Evolutionary conservation across 2,888 invertebrate genomes (phyloP), one percentile per base, ranked within the genome.

Genomic region (Hetaerina titia): DNA sequence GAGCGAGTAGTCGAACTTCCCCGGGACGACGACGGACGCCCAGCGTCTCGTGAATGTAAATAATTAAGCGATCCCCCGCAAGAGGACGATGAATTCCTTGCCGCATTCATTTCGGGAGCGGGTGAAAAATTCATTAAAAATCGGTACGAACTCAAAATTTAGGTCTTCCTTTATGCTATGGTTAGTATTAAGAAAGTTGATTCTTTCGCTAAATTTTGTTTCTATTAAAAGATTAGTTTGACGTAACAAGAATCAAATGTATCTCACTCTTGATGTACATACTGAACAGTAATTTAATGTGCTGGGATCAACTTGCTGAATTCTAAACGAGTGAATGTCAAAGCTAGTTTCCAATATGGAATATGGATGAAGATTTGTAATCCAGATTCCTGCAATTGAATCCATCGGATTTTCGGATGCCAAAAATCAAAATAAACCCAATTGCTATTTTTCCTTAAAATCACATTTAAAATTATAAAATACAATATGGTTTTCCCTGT

Each of bases 1-100:
- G 31, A 31, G 90, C 25, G 25, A 63, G 60, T 57, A 57, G 22
- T 7, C 63, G 64, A 45, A 90, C 58, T n/a, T 90, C 31, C 56
- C 45, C 7, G 22, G 19, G 69, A 69, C 69, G 69, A 4, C n/a
- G 19, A n/a, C 19, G 22, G 22, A n/a, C 2, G 7, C 69, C 22
- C 69, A 45, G 69, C 69, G 69, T 69, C 69, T 69, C n/a, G n/a
- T 69, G 19, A 69, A 69, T 69, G 69, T 69, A 69, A 69, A 69
- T 69, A 69, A 69, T 69, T 69, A 69, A 69, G 69, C 22, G 69
- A 22, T 69, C 22, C n/a, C 69, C 22, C 69, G 69, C 69, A n/a
- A n/a, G 69, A 22, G 69, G n/a, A n/a, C 69, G 69, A n/a, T 22
- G 69, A 69, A 69, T 69, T 69, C n/a, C 69, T 19, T 22, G 69